phyloP scores from a whole-genome alignment of 2,113 vertebrate genomes.

The Triplophysa rosa region DNA sequence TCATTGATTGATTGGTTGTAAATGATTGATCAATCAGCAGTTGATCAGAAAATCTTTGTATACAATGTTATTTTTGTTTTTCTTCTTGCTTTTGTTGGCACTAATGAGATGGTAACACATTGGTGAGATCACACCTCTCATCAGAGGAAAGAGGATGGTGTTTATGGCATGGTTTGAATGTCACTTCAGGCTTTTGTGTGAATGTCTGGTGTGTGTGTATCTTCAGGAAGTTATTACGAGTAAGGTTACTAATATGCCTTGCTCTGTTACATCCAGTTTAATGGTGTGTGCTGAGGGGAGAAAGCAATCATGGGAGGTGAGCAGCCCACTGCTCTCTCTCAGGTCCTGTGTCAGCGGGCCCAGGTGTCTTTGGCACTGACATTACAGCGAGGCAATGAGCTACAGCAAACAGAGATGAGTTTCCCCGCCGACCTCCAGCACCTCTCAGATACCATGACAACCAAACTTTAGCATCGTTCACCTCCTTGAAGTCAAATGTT shows the following conservation, averaged over 20 bases:
- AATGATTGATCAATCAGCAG: too few species aligned
- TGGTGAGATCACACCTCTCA: too few species aligned
- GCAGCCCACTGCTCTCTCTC: slow-evolving; percentile 67
- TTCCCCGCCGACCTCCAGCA: slow-evolving; percentile 20
- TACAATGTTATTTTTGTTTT: too few species aligned
- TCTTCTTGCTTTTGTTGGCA: too few species aligned
- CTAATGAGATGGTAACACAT: too few species aligned
- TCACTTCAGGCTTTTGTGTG: too few species aligned
- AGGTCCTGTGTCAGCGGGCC: slow-evolving; percentile 66
- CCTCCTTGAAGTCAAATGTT: too few species aligned
- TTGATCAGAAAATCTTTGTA: too few species aligned
- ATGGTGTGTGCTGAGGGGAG: slow-evolving; percentile 69
- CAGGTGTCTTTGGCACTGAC: slow-evolving; percentile 70
- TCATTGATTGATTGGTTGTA: too few species aligned
- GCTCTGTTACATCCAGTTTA: slow-evolving; percentile 64
- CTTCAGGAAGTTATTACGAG: slow-evolving; percentile 56
- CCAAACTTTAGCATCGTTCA: background rate
- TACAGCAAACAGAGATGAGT: slow-evolving; percentile 65
- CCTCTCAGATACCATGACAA: slow-evolving; percentile 46
- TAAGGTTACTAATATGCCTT: slow-evolving; percentile 63
- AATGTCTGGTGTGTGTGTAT: background rate
- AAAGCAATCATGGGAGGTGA: slow-evolving; percentile 75
- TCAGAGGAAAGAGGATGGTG: too few species aligned
- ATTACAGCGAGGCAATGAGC: slow-evolving; percentile 75
- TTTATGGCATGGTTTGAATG: too few species aligned